A percentile compares a stretch with the other conserved stretches of the same genome.
Conservation (phyloP, 2,888 invertebrate genomes). For the Eumacrocentrus americanus region DNA sequence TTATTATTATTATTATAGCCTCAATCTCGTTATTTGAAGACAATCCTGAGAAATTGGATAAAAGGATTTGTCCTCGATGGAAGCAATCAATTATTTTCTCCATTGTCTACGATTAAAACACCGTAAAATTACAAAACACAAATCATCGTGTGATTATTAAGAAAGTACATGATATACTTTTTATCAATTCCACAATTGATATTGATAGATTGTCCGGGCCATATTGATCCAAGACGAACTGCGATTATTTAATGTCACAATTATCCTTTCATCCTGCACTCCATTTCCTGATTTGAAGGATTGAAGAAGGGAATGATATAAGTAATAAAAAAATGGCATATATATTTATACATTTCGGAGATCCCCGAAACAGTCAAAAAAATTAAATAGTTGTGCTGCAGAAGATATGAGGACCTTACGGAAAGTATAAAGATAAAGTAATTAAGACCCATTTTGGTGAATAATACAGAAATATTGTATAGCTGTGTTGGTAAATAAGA, state of each 20-base stretch:
- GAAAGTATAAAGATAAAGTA: slow-evolving; percentile 17
- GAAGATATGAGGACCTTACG: slow-evolving; percentile 5
- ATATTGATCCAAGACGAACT: not conserved
- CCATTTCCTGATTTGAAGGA: not conserved
- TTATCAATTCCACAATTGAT: slow-evolving; percentile 11
- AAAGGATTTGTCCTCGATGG: not conserved
- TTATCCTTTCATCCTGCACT: not conserved
- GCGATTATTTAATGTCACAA: not conserved
- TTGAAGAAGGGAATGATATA: not conserved
- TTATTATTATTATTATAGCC: no score
- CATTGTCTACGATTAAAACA: slow-evolving; percentile 1
- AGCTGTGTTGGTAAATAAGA: not conserved
- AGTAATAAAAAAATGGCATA: no score
- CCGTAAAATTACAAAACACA: not conserved
- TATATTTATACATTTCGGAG: no score
- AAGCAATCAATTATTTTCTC: slow-evolving; percentile 1
- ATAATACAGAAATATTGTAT: not conserved
- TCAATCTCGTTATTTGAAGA: no score
- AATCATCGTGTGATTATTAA: slow-evolving; percentile 8
- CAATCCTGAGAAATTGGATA: slow-evolving; percentile 1
- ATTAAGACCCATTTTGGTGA: slow-evolving; percentile 7
- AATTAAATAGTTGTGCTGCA: not conserved
- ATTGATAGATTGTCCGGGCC: not conserved
- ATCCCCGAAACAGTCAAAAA: no score
- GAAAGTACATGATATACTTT: slow-evolving; percentile 21